Percentiles rank a stretch among this genome's conserved stretches.
phyloP scores from a whole-genome alignment of 2,797 vertebrate species.

The Phylloscopus collybita region DNA sequence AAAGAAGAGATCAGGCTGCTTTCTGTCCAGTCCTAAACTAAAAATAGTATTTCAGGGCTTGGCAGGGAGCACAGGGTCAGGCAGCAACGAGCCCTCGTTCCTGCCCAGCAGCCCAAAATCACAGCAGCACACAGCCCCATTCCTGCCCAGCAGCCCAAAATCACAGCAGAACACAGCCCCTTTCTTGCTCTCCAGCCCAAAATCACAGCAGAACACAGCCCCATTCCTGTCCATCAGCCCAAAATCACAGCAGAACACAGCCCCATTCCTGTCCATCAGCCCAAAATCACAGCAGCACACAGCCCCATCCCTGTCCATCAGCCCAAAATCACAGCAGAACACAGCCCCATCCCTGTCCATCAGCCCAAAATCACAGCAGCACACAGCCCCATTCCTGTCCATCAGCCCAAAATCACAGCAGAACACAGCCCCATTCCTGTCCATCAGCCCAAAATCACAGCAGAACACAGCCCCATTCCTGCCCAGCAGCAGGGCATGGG shows the following conservation, averaged over 20 bases:
- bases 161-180: not conserved
- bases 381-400: not conserved
- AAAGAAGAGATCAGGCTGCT: not conserved
- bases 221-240: not conserved
- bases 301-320: not conserved
- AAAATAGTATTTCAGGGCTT: not conserved
- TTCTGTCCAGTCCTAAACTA: not conserved
- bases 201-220: not conserved
- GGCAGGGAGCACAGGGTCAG: not conserved
- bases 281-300: too few species aligned
- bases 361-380: not conserved
- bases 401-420: too few species aligned
- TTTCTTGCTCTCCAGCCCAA: not conserved
- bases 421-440: not conserved
- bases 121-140: not conserved
- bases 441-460: not conserved
- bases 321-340: not conserved
- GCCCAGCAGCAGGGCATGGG: not conserved
- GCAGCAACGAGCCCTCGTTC: fast-evolving
- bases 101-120: not conserved
- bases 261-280: not conserved
- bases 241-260: not conserved
- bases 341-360: not conserved
- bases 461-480: not conserved
- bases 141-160: not conserved